Base-by-base conservation (phyloP, 2,113 vertebrate species). In the human (Homo sapiens) region DNA sequence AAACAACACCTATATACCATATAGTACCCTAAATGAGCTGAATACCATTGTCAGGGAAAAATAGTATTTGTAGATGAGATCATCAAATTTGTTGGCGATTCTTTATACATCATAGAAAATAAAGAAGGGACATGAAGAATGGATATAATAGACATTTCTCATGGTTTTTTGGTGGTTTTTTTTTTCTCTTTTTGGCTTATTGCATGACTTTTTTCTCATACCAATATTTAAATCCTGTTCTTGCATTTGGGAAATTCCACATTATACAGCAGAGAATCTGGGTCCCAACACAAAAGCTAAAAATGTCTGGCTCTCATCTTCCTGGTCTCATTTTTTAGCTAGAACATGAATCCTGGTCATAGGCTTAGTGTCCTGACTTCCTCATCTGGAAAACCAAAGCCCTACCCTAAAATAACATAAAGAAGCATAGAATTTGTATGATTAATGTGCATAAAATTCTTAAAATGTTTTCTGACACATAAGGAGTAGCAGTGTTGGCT, bases 301-400 rank as follows among this genome's bases (percentile, higher is more conserved):
- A 94, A 94, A 79, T 80, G 55, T 25, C 32, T 73, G 18, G 87
- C 68, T 93, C 22, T 55, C 25, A 79, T 83, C 55, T 92, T 95
- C 40, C 38, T 95, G n/a, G 35, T 73, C 68, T 93, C 73, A 66
- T 90, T 94, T 97, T 90, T 57, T 59, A 90, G 61, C 17, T 91
- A 89, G 48, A n/a, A 76, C 13, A 79, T 14, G 16, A 73, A 94
- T 93, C 90, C 93, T 94, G 89, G n/a, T 80, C 64, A 84, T 27
- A 55, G 43, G 9, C 25, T 55, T 55, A 55, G 40, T 83, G 4
- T 43, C 16, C 59, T 66, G 32, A 64, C 13, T 81, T 66, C 38
- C 64, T 96, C 3, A 57, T 43, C 38, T 22, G 6, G n/a, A 83
- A 90, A 89, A 40, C 4, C 10, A 78, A 61, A 38, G 2, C 22